Evolutionary conservation across 2,888 invertebrate genomes (phyloP), one percentile per base, ranked within the genome.

Genomic region (Caenorhabditis afra): DNA sequence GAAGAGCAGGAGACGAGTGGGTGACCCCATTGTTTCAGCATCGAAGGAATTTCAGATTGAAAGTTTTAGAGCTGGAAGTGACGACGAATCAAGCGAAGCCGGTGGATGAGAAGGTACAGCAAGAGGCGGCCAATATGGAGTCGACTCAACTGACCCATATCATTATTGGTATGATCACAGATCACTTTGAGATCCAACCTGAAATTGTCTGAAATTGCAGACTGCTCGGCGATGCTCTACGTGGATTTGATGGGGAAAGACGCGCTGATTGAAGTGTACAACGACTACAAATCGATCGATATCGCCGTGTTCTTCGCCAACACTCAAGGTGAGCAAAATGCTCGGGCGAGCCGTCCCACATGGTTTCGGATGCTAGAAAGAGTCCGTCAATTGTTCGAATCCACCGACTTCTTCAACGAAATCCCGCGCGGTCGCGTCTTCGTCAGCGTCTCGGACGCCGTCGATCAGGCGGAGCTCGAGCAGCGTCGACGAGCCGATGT

Each of bases 171-270:
- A 39, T 45, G 53, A 23, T 7, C 3, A 29, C 3, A 29, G 29
- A 29, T 22, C 16, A 16, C 23, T 52, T 5, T 14, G 35, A 20
- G 23, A 57, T 49, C 16, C 12, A 57, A 18, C 22, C 12, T 41
- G 7, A 4, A 41, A 41, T 41, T 14, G 37, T 37, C 37, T 8
- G 11, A 37, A 16, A 87, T 91, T 68, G 80, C 91, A 61, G 91
- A 91, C 81, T 91, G 91, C 81, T 91, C 91, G 14, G 80, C 85
- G 5, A 83, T 89, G 55, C 81, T 87, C 1, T 89, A 86, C 62
- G 76, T 89, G 14, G 89, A 89, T 81, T 71, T 86, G 37, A 89
- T 89, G 86, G 89, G 88, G 2, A 81, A 84, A 14, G 87, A 88
- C 41, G 85, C 82, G 0, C 68, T 89, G 57, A 58, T 76, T 0